These are phyloP conservation scores for Chloroceryle aenea DNA, from an alignment of 2,113 vertebrate species.

Conservation along the genomic window DNA sequence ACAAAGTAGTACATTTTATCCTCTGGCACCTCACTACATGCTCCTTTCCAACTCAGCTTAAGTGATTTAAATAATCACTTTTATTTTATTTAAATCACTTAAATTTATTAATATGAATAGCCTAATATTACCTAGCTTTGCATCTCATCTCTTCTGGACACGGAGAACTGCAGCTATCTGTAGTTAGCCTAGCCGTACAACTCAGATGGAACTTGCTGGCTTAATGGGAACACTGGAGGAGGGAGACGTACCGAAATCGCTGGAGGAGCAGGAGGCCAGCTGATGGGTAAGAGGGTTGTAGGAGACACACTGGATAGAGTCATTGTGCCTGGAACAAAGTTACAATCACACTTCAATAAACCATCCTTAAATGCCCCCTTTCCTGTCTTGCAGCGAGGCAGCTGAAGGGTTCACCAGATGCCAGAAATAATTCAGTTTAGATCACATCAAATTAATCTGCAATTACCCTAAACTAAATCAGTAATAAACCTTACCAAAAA, in stretches of 20 bases:
- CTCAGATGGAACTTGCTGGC: background rate
- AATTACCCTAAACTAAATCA: background rate
- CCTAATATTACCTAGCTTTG: background rate
- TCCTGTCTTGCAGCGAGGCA: background rate
- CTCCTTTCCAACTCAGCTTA: background rate
- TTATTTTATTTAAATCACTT: no score
- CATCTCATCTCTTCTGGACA: background rate
- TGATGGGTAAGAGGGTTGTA: conserved; percentile 98
- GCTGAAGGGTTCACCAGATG: background rate
- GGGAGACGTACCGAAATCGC: conserved; percentile 90
- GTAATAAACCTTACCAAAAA: background rate
- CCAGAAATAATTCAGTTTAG: conserved; percentile 5
- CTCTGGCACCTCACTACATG: background rate
- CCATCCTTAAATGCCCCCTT: background rate
- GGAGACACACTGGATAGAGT: conserved; percentile 94
- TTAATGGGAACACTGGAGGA: background rate
- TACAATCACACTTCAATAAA: background rate
- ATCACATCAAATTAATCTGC: background rate
- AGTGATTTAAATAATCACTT: background rate
- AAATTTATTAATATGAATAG: background rate
- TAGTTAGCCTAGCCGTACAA: background rate
- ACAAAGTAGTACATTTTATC: background rate
- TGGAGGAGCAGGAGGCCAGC: conserved; percentile 95
- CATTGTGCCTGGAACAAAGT: conserved; percentile 87
- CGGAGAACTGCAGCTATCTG: background rate